Conservation (phyloP, 2,797 vertebrate genomes). For the Cryptoblepharus egeriae region DNA sequence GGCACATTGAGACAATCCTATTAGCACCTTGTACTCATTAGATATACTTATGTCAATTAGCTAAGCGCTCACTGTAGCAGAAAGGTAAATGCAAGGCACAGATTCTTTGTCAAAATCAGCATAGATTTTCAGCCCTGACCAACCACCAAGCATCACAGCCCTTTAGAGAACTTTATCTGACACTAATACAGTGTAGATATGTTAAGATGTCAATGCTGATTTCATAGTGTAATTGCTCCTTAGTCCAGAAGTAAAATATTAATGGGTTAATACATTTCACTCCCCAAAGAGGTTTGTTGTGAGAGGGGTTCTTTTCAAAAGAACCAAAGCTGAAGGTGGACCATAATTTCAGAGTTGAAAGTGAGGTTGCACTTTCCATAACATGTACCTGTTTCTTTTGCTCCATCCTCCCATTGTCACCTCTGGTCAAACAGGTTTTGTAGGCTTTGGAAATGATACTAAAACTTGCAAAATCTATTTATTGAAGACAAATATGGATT, state of each 20-base stretch:
- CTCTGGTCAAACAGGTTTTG: too few relatives aligned
- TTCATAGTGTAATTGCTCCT: constrained; percentile 60
- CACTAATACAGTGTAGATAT: constrained; percentile 74
- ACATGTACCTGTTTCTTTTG: too few relatives aligned
- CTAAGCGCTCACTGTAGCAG: constrained; percentile 71
- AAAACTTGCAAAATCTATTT: too few relatives aligned
- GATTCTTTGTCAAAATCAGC: constrained; percentile 44
- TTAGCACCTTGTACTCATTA: constrained; percentile 70
- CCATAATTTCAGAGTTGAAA: background rate
- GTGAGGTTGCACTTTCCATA: background rate
- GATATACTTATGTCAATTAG: constrained; percentile 75
- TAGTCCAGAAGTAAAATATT: constrained; percentile 54
- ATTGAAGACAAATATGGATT: too few relatives aligned
- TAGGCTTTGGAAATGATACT: too few relatives aligned
- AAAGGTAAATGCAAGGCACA: constrained; percentile 70
- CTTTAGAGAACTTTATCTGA: constrained; percentile 72
- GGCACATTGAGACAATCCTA: constrained; percentile 74
- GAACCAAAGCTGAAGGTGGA: background rate
- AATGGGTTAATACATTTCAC: constrained; percentile 42
- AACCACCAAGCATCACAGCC: constrained; percentile 67
- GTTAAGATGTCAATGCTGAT: constrained; percentile 76
- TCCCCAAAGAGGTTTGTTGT: constrained; percentile 32
- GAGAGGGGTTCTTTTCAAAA: constrained; percentile 33
- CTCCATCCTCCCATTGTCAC: too few relatives aligned
- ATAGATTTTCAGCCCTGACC: constrained; percentile 63